Conservation (phyloP, 2,888 invertebrate genomes). For the Chalcosyrphus nemorum region DNA sequence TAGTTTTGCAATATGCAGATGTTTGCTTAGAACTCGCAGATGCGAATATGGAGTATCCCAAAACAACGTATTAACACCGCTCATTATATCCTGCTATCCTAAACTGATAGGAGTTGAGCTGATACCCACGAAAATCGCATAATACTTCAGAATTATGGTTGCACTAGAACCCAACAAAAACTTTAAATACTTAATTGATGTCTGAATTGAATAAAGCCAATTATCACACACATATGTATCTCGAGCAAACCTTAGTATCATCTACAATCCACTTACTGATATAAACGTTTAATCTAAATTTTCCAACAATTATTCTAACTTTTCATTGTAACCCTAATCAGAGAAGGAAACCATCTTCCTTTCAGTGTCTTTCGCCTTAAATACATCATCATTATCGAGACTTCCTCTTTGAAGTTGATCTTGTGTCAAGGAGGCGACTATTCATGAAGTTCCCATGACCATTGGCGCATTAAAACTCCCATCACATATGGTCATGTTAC, state of each 20-base stretch:
- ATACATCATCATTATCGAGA: constrained; percentile 1
- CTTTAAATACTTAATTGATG: too few relatives aligned
- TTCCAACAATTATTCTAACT: not conserved
- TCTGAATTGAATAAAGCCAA: too few relatives aligned
- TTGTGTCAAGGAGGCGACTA: constrained; percentile 3
- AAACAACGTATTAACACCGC: too few relatives aligned
- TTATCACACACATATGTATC: too few relatives aligned
- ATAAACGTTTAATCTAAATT: not conserved
- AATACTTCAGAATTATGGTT: too few relatives aligned
- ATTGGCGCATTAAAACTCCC: constrained; percentile 14
- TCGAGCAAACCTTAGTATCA: not conserved
- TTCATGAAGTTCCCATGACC: constrained; percentile 25
- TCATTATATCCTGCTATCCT: too few relatives aligned
- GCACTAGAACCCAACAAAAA: too few relatives aligned
- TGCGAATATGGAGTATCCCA: too few relatives aligned
- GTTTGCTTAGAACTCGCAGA: too few relatives aligned
- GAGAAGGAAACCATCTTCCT: not conserved
- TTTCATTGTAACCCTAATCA: not conserved
- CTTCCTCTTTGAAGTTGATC: constrained; percentile 17
- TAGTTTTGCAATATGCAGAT: too few relatives aligned
- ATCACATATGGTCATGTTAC: not conserved
- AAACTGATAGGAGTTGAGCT: too few relatives aligned
- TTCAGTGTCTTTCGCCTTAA: not conserved
- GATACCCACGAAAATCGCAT: too few relatives aligned
- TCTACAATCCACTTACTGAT: not conserved